Evolutionary conservation across 2,888 invertebrate genomes (phyloP), one percentile per base, ranked within the genome.

Genomic region (Cephus spinipes): DNA sequence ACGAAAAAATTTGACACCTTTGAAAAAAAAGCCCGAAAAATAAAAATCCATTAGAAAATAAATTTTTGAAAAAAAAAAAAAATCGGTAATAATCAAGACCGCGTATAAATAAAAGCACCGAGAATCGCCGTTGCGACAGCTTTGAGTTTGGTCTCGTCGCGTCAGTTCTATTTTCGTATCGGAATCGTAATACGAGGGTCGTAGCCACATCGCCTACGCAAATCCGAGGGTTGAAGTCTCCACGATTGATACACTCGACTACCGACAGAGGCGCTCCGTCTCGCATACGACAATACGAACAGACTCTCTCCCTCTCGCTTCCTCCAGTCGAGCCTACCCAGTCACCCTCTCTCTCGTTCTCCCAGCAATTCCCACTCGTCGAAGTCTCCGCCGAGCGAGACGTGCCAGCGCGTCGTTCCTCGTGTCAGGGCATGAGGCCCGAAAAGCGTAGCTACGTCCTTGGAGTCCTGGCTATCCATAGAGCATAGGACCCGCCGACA

Each of bases 381-480:
- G 79, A 83, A 84, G 83, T 86, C 86, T 82, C 85, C 83, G 74
- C 31, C 75, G 33, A 55, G 69, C 11, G 78, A 78, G 74, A 76
- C 77, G 69, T 77, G 77, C 76, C 76, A 77, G 55, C 77, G 75
- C 75, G 74, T 79, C 36, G 23, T 71, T 33, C 12, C 23, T n/a
- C 74, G 34, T 40, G 55, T 40, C 35, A 76, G 36, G 55, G 32
- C 33, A 33, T 31, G 73, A 80, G 81, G 83, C 82, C 84, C 85
- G 82, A 85, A 85, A 85, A 83, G 83, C 81, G 79, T 78, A 73
- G 77, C 83, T 81, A 79, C 85, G 85, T 85, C 85, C 85, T 85
- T 85, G 85, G 83, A 79, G 81, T 84, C 84, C 84, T 83, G 74
- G 23, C 36, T 55, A 23, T 55, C 55, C 74, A 30, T 34, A 74